phyloP scores from a whole-genome alignment of 2,113 vertebrate species.

The Motacilla alba region DNA sequence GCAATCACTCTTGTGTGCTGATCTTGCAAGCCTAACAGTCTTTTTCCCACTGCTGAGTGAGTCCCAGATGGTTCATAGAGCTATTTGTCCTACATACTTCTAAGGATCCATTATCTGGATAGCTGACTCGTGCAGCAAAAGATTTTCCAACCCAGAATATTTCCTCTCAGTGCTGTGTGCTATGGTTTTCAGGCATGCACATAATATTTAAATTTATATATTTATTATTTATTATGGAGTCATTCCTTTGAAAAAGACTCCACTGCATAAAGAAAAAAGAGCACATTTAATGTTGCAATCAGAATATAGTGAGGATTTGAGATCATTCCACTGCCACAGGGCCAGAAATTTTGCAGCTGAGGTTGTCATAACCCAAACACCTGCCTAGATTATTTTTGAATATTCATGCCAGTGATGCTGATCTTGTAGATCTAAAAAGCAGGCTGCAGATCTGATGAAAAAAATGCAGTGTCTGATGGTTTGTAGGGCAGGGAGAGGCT shows the following conservation, averaged over 20 bases:
- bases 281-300: background rate
- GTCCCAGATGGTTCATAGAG: conserved; percentile 40
- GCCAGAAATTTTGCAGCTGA: conserved; percentile 11
- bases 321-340: background rate
- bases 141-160: background rate
- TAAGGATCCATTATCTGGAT: conserved; percentile 9
- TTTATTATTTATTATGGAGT: background rate
- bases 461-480: background rate
- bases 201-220: background rate
- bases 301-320: background rate
- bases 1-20: background rate
- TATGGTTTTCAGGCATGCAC: background rate
- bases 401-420: background rate
- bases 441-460: background rate
- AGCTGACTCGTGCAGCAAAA: background rate
- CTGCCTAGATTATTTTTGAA: background rate
- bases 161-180: background rate
- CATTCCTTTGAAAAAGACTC: background rate
- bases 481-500: background rate
- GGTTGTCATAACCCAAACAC: background rate
- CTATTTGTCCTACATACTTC: conserved; percentile 48
- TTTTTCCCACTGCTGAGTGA: conserved; percentile 23
- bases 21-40: conserved; percentile 2
- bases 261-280: background rate
- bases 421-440: background rate